Evolutionary conservation across 2,888 invertebrate species (phyloP).

Genomic region (Andrena marginata): DNA sequence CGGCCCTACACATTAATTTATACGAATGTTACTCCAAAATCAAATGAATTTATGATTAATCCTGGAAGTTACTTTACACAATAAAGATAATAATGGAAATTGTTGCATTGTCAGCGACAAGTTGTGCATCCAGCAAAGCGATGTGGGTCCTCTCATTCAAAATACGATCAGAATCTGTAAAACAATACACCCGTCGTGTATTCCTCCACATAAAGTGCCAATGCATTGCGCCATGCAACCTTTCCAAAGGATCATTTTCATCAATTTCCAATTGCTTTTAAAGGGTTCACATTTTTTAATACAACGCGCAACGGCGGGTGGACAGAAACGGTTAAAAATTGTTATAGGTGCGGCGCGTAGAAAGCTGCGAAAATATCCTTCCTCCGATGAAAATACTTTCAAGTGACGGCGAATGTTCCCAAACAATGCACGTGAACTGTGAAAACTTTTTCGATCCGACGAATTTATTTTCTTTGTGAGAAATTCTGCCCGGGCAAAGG

Average conservation of each 20-base stretch:
- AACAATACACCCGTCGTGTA: too few species aligned
- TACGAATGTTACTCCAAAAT: too few species aligned
- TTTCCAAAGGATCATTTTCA: background rate
- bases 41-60: background rate
- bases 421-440: background rate
- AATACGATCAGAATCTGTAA: background rate
- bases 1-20: too few species aligned
- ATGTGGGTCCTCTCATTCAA: background rate
- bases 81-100: background rate
- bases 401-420: background rate
- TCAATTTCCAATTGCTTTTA: background rate
- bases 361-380: background rate
- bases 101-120: background rate
- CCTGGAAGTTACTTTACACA: background rate
- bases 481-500: background rate
- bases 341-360: too few species aligned
- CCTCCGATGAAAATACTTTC: background rate
- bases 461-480: background rate
- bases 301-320: background rate
- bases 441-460: background rate
- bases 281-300: background rate
- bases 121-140: background rate
- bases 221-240: background rate
- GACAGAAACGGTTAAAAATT: background rate
- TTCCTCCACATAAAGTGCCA: too few species aligned